Conservation (phyloP, 2,113 vertebrate genomes). For the Rattus rattus region DNA sequence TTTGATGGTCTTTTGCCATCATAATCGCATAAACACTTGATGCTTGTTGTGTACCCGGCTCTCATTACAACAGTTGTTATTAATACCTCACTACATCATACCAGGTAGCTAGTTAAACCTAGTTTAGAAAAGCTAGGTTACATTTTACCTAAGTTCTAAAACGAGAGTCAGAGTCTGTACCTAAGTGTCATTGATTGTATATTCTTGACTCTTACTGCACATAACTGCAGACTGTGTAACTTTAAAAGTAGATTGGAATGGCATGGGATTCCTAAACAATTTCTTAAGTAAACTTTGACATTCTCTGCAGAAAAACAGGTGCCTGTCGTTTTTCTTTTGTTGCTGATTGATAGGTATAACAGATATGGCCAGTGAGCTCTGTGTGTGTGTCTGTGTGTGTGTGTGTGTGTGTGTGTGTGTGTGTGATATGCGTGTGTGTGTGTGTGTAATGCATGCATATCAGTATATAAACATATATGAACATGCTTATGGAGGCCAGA, state of each 20-base stretch:
- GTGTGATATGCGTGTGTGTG: neutral
- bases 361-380: neutral
- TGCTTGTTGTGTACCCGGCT: neutral
- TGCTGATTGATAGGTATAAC: neutral
- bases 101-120: neutral
- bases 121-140: neutral
- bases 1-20: neutral
- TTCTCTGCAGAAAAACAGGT: neutral
- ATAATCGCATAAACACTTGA: neutral
- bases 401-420: neutral
- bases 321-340: neutral
- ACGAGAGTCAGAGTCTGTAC: neutral
- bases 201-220: neutral
- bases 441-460: neutral
- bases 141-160: neutral
- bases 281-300: neutral
- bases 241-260: constrained; percentile 29
- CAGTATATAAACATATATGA: neutral
- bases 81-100: neutral
- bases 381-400: neutral
- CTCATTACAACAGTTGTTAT: neutral
- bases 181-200: neutral
- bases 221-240: neutral
- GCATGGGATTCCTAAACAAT: neutral
- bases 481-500: neutral